These are phyloP conservation scores for Frieseomelitta varia DNA, from an alignment of 1,140 invertebrate genomes.

Conservation along the genomic window DNA sequence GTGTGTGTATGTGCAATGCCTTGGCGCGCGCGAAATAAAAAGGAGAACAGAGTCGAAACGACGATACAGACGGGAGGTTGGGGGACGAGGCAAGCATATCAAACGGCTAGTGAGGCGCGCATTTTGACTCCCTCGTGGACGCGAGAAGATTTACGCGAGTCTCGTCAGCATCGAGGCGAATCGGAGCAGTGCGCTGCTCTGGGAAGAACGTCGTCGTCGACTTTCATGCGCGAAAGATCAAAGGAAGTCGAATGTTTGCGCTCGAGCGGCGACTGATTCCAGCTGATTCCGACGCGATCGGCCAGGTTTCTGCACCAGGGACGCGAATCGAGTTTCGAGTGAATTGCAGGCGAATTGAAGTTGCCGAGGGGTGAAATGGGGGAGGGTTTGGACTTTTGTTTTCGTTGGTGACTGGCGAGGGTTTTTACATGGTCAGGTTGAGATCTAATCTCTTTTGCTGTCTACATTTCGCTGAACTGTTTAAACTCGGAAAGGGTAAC, in stretches of 20 bases:
- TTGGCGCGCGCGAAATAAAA: background rate
- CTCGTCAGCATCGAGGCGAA: background rate
- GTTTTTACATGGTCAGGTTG: no score
- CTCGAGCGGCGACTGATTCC: no score
- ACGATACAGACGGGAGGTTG: background rate
- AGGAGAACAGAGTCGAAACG: background rate
- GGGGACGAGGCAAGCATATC: slow-evolving; percentile 55
- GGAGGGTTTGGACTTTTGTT: background rate
- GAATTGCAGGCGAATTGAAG: background rate
- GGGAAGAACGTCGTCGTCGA: no score
- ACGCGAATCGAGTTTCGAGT: background rate
- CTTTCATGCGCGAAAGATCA: background rate
- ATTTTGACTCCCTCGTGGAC: slow-evolving; percentile 3
- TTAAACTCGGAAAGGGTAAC: no score
- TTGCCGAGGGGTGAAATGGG: background rate
- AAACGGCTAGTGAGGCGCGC: slow-evolving; percentile 21
- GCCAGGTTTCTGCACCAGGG: background rate
- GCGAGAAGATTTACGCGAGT: background rate
- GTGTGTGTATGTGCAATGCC: no score
- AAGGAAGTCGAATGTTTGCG: background rate
- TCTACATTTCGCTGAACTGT: no score
- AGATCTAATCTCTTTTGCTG: no score
- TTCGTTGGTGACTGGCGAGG: background rate
- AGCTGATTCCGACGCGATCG: background rate
- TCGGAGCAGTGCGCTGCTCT: background rate